A percentile compares a stretch with the other conserved stretches of the same genome.
These are phyloP conservation scores for Reticulitermes speratus DNA, from an alignment of 1,140 invertebrate species.

Conservation along the genomic window DNA sequence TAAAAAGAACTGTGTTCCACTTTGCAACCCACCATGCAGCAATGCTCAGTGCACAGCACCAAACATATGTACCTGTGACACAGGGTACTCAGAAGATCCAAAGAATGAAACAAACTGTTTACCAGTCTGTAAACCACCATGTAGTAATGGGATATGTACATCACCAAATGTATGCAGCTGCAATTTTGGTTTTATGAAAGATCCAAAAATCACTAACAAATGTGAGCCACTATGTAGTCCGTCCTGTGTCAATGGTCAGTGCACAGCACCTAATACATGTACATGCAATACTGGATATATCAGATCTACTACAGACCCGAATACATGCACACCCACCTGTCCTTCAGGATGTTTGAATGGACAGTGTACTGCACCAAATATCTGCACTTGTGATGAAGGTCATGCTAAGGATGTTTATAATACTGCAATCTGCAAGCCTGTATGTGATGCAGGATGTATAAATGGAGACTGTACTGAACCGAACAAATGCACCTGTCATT, in stretches of 20 bases:
- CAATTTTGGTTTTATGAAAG: background rate
- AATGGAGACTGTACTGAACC: slow-evolving; percentile 59
- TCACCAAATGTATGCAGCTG: background rate
- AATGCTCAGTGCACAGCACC: slow-evolving; percentile 40
- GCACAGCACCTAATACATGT: background rate
- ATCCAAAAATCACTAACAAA: background rate
- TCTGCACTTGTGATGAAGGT: slow-evolving; percentile 38
- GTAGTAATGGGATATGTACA: background rate
- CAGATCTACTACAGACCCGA: background rate
- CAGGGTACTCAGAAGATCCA: background rate
- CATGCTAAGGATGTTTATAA: slow-evolving; percentile 42
- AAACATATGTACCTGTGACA: background rate
- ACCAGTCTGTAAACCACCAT: background rate
- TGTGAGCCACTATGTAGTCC: background rate
- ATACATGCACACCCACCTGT: background rate
- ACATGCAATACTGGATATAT: background rate
- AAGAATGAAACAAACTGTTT: background rate
- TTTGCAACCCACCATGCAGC: slow-evolving; percentile 35
- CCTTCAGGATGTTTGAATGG: background rate
- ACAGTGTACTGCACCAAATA: background rate
- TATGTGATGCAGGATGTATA: slow-evolving; percentile 57
- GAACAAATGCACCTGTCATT: slow-evolving; percentile 52
- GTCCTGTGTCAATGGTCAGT: background rate
- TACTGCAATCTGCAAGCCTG: slow-evolving; percentile 45
- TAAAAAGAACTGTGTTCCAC: background rate